Evolutionary conservation across 2,888 invertebrate species (phyloP).

Genomic region (Protodeltote pygarga): DNA sequence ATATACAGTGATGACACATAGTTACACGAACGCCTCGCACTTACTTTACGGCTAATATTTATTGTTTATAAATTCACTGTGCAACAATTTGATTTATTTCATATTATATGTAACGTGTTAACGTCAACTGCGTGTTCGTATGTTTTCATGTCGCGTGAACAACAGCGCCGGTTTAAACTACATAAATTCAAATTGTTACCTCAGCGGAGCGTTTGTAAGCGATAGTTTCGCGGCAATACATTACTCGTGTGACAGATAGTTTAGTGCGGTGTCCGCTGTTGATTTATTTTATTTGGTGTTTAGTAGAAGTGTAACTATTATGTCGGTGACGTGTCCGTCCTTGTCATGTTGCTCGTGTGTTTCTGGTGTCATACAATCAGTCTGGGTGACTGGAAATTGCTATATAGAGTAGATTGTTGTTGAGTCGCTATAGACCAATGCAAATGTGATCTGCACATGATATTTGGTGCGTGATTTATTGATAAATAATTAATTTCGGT

Average conservation of each 20-base stretch:
- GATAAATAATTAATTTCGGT: too few relatives aligned
- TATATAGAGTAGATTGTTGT: constrained; percentile 12
- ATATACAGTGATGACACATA: constrained; percentile 1
- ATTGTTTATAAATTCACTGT: constrained; percentile 14
- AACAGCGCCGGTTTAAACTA: constrained; percentile 36
- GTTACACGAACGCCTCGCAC: constrained; percentile 2
- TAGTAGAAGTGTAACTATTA: constrained; percentile 28
- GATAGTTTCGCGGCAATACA: constrained; percentile 23
- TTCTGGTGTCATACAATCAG: constrained; percentile 11
- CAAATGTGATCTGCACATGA: constrained; percentile 23
- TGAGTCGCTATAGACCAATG: constrained; percentile 14
- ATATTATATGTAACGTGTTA: neutral
- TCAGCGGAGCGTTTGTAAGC: constrained; percentile 14
- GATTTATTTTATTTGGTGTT: constrained; percentile 47
- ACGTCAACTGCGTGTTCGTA: neutral
- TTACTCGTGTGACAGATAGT: constrained; percentile 44
- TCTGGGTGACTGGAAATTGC: constrained; percentile 8
- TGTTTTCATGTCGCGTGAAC: constrained; percentile 23
- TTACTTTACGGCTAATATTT: constrained; percentile 11
- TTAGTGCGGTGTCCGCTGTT: constrained; percentile 39
- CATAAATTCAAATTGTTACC: constrained; percentile 38
- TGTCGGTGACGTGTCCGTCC: constrained; percentile 9
- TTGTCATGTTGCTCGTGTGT: constrained; percentile 10
- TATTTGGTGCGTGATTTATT: too few relatives aligned
- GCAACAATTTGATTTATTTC: neutral